Evolutionary conservation across 1,140 invertebrate genomes (phyloP).

Genomic region (Hestina assimilis): DNA sequence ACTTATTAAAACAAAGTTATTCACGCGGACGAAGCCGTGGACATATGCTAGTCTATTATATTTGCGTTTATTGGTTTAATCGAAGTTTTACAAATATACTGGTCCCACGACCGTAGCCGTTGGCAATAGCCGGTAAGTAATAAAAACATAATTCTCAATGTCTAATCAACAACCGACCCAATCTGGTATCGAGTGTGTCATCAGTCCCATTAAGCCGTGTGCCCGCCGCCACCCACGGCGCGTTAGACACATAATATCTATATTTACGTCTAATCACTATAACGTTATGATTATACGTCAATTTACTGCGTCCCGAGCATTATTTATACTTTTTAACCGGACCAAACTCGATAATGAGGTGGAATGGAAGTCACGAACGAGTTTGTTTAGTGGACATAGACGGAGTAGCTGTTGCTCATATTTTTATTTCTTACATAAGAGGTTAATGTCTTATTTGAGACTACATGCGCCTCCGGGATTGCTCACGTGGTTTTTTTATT

Average conservation of each 20-base stretch:
- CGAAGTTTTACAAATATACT: no score
- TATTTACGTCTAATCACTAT: conserved; percentile 61
- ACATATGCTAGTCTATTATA: no score
- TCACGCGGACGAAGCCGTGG: no score
- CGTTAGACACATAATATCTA: conserved; percentile 54
- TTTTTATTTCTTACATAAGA: no score
- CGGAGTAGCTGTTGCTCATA: conserved; percentile 28
- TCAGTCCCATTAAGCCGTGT: conserved; percentile 3
- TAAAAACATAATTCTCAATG: background rate
- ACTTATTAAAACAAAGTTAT: no score
- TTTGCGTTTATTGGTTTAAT: no score
- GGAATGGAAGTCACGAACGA: conserved; percentile 59
- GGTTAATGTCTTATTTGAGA: no score
- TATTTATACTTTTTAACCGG: conserved; percentile 71
- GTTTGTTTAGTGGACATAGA: conserved; percentile 44
- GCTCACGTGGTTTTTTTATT: background rate
- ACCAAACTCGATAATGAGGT: conserved; percentile 69
- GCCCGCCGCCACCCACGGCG: conserved; percentile 54
- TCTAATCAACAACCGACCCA: background rate
- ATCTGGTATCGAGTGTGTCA: background rate
- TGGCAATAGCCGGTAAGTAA: no score
- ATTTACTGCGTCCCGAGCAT: conserved; percentile 54
- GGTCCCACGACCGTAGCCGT: no score
- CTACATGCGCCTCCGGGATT: no score
- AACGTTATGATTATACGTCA: conserved; percentile 69